These are phyloP conservation scores for Melanotaenia maccullochi DNA, from an alignment of 2,797 vertebrate species.

Conservation along the genomic window DNA sequence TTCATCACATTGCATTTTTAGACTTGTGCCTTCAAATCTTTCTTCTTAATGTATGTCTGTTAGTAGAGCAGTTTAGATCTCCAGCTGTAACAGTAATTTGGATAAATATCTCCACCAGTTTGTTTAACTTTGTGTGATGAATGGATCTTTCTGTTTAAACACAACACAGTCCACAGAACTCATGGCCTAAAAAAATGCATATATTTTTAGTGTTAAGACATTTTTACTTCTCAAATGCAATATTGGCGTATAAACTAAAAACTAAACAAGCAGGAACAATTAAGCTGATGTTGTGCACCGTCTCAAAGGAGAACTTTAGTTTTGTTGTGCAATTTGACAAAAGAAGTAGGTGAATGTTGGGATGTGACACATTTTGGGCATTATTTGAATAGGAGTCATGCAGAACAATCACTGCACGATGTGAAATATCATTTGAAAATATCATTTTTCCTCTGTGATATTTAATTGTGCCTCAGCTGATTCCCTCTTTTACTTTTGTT, in stretches of 20 bases:
- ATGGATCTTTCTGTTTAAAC: constrained; percentile 11
- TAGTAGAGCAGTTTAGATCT: neutral
- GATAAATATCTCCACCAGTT: constrained; percentile 28
- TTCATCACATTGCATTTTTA: constrained; percentile 12
- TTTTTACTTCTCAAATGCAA: neutral
- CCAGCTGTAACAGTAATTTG: constrained; percentile 10
- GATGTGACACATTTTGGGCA: constrained; percentile 2
- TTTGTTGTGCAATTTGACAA: neutral
- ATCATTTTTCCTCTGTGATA: constrained; percentile 57
- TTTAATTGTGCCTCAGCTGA: constrained; percentile 72
- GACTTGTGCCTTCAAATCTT: constrained; percentile 7
- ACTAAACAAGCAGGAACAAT: neutral
- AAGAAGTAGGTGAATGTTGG: neutral
- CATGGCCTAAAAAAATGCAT: neutral
- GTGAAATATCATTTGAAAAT: constrained; percentile 64
- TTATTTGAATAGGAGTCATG: constrained; percentile 5
- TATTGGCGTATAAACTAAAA: neutral
- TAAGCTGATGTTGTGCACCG: neutral
- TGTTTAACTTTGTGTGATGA: constrained; percentile 27
- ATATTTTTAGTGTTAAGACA: neutral
- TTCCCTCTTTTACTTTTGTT: constrained; percentile 64
- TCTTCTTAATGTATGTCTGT: constrained; percentile 21
- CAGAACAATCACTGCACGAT: constrained; percentile 19
- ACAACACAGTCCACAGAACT: neutral
- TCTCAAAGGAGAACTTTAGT: neutral